Percentiles rank a stretch among this genome's conserved stretches.
These are phyloP conservation scores for Cisticola juncidis DNA, from an alignment of 2,113 vertebrate species.

Conservation along the genomic window DNA sequence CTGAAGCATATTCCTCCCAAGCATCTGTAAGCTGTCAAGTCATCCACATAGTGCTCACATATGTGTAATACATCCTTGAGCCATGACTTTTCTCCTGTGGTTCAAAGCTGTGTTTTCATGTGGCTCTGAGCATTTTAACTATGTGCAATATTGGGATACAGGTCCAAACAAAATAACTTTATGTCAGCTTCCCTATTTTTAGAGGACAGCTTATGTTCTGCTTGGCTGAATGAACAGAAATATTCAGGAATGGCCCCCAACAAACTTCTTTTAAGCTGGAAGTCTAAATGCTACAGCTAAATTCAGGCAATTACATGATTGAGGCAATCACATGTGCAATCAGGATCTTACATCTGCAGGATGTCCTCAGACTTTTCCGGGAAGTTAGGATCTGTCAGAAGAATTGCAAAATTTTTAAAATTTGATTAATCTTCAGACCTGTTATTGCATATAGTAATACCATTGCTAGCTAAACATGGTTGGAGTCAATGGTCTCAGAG, in stretches of 20 bases:
- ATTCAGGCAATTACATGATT: not conserved
- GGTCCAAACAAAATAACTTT: constrained; percentile 9
- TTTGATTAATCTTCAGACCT: not conserved
- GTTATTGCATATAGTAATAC: not conserved
- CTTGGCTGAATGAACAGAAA: not conserved
- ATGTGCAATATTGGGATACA: not conserved
- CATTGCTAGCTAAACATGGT: not conserved
- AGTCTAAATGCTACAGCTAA: not conserved
- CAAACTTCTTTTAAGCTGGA: not conserved
- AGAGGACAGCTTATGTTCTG: not conserved
- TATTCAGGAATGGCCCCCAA: not conserved
- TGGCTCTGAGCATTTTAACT: not conserved
- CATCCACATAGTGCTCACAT: rapidly evolving
- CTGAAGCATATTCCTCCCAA: constrained; percentile 21
- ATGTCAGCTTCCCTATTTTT: not conserved
- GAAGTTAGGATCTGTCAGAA: not conserved
- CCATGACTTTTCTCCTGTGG: constrained; percentile 38
- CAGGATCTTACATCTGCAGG: not conserved
- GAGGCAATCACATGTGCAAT: not conserved
- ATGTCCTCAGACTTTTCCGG: not conserved
- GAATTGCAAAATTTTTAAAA: not conserved
- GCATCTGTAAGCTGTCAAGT: constrained; percentile 27
- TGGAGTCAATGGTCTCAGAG: not conserved
- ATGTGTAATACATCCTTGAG: constrained; percentile 46
- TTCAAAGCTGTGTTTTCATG: not conserved